Evolutionary conservation across 2,797 vertebrate species (phyloP).

Genomic region (Microctenopoma lineatum): DNA sequence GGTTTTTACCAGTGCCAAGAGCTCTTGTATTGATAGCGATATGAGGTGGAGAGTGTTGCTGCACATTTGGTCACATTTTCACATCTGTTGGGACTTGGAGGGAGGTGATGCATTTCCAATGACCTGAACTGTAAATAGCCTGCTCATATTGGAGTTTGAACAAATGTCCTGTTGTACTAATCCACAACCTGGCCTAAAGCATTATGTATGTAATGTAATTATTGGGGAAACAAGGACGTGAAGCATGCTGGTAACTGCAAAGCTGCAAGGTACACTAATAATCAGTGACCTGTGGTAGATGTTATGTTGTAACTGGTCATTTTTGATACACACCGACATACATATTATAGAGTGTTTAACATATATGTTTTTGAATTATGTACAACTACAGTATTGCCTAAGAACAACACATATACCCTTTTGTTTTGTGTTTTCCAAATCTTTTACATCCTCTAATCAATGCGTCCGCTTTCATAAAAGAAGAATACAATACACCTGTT

Average conservation of each 20-base stretch:
- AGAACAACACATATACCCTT: no score
- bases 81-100: constrained; percentile 34
- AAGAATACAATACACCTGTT: constrained; percentile 7
- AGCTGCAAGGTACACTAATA: constrained; percentile 30
- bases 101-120: constrained; percentile 38
- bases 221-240: constrained; percentile 66
- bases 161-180: constrained; percentile 65
- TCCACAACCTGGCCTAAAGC: constrained; percentile 63
- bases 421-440: background rate
- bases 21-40: constrained; percentile 4
- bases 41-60: background rate
- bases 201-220: constrained; percentile 76
- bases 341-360: background rate
- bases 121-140: constrained; percentile 61
- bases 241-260: constrained; percentile 46
- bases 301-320: constrained; percentile 16
- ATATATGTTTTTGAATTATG: background rate
- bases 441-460: background rate
- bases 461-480: background rate
- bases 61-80: constrained; percentile 10
- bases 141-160: constrained; percentile 53
- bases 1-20: background rate
- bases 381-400: no score
- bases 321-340: constrained; percentile 18
- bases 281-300: constrained; percentile 24